Evolutionary conservation across 2,797 vertebrate species (phyloP).

Genomic region (Chloroceryle inda): DNA sequence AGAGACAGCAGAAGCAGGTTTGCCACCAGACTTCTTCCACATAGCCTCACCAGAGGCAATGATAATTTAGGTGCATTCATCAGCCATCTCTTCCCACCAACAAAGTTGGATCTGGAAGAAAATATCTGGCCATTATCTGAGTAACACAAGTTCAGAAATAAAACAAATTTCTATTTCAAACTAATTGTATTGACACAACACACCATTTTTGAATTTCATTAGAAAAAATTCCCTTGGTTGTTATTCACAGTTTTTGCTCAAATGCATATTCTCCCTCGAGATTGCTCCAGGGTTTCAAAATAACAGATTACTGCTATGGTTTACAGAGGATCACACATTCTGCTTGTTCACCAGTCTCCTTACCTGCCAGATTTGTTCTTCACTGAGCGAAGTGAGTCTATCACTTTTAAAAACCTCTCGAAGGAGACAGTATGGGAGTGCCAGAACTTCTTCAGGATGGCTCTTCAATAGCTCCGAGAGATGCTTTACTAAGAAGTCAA

Average conservation of each 20-base stretch:
- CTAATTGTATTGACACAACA: slow-evolving; percentile 48
- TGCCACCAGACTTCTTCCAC: background rate
- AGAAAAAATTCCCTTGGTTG: background rate
- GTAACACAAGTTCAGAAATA: slow-evolving; percentile 17
- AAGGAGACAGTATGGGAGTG: slow-evolving; percentile 93
- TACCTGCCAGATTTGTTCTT: slow-evolving; percentile 99
- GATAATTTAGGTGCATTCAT: background rate
- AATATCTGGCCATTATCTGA: background rate
- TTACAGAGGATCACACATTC: slow-evolving; percentile 37
- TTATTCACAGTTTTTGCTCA: slow-evolving; percentile 49
- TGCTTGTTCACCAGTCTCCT: slow-evolving; percentile 53
- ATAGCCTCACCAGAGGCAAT: background rate
- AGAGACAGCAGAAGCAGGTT: background rate
- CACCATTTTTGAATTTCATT: slow-evolving; percentile 17
- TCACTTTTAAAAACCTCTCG: slow-evolving; percentile 96
- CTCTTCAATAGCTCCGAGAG: slow-evolving; percentile 93
- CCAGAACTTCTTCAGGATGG: slow-evolving; percentile 91
- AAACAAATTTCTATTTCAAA: slow-evolving; percentile 7
- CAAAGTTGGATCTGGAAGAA: background rate
- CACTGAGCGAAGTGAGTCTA: slow-evolving; percentile 94
- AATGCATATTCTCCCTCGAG: slow-evolving; percentile 16
- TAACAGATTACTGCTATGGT: slow-evolving; percentile 33
- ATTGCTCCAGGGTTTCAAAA: slow-evolving; percentile 55
- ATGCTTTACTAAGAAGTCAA: slow-evolving; percentile 95
- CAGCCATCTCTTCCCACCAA: background rate